Conservation (phyloP, 1,140 invertebrate species). For the Euura saliciscinereae region DNA sequence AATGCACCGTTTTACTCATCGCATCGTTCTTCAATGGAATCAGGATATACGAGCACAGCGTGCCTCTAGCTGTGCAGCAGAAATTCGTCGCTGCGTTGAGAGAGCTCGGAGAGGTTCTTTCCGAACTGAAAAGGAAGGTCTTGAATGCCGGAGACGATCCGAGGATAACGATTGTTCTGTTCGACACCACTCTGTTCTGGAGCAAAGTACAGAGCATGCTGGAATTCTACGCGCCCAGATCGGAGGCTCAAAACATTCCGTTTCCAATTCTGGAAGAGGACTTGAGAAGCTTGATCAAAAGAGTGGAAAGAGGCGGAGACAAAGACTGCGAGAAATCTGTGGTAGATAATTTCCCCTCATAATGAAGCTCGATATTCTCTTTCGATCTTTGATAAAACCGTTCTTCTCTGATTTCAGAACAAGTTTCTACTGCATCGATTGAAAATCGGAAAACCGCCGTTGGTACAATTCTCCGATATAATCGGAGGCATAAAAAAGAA, state of each 20-base stretch:
- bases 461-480: neutral
- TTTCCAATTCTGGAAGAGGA: neutral
- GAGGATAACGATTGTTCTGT: neutral
- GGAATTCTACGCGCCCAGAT: neutral
- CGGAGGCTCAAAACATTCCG: neutral
- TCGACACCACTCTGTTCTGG: neutral
- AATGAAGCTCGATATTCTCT: too few relatives aligned
- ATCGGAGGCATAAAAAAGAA: neutral
- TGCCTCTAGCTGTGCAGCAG: neutral
- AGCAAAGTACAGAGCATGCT: neutral
- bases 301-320: neutral
- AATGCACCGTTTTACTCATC: slow-evolving; percentile 6
- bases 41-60: neutral
- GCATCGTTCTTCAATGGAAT: neutral
- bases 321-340: neutral
- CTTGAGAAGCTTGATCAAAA: neutral
- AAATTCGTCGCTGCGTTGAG: neutral
- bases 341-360: neutral
- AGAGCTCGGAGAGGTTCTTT: neutral
- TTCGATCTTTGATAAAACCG: neutral
- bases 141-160: neutral
- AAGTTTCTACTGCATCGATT: neutral
- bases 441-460: neutral
- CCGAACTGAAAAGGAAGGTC: neutral
- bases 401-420: neutral